A percentile compares a stretch with the other conserved stretches of the same genome.
phyloP scores from a whole-genome alignment of 2,888 invertebrate genomes.

The Sphecodes monilicornis region DNA sequence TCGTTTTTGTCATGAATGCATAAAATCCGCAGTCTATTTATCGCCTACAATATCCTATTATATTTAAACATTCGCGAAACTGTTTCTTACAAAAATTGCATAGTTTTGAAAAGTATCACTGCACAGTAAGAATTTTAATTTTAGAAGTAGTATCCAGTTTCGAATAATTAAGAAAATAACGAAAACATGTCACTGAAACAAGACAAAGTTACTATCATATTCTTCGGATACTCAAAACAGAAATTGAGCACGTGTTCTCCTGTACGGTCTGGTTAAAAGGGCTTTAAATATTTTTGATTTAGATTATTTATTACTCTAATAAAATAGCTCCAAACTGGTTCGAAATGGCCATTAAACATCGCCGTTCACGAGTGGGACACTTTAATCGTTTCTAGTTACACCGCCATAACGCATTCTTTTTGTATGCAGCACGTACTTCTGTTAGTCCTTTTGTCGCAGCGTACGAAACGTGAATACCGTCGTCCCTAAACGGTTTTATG shows the following conservation, averaged over 20 bases:
- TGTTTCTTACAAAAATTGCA: no score
- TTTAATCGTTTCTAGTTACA: slow-evolving; percentile 1
- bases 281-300: neutral
- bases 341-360: neutral
- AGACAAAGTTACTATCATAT: neutral
- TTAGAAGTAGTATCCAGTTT: neutral
- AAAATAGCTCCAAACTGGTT: neutral
- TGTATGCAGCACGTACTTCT: neutral
- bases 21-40: no score
- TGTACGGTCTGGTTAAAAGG: neutral
- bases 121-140: neutral
- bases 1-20: no score
- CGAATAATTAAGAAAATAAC: neutral
- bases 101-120: no score
- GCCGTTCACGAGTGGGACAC: neutral
- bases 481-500: slow-evolving; percentile 4
- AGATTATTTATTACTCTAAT: neutral
- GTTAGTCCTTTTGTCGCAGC: neutral
- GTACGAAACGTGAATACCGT: neutral
- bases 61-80: no score
- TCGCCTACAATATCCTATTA: no score
- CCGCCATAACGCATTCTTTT: neutral
- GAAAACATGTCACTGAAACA: neutral
- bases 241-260: neutral
- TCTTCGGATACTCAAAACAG: neutral